Evolutionary conservation across 2,113 vertebrate genomes (phyloP), one percentile per base, ranked within the genome.

Genomic region (Triplophysa rosa): DNA sequence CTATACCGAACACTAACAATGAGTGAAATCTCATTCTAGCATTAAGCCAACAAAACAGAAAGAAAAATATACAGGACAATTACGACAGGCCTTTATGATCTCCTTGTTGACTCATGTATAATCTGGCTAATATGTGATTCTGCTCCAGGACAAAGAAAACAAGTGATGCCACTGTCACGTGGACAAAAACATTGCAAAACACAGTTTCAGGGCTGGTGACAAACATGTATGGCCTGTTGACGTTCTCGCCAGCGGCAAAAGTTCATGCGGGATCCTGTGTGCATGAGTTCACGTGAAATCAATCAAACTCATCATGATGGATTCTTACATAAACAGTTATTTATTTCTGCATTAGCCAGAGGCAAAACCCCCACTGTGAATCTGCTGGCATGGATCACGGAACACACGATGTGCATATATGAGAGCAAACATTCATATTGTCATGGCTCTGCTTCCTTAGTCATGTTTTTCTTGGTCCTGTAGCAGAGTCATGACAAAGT

Each of bases 251-350:
- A 45, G 1, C 42, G 37, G 14, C 59, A 21, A 21, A 72, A 33
- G 29, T 16, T 21, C 0, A 23, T 40, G 42, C 10, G 21, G 26
- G 71, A 12, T 8, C 8, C 21, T 45, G 56, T 24, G 45, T 45
- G 71, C 37, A 61, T 62, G 71, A 63, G 37, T 62, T 61, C 58
- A 74, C 56, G n/a, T 2, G 3, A 19, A 47, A 40, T 63, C 58
- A 1, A 62, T 62, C 47, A 74, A 74, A 9, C 58, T 62, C 71
- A 74, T 62, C 58, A 26, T 47, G 8, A 26, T 62, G 21, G 54
- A 9, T 37, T 17, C 54, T 59, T 59, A 17, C 40, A 33, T 49
- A 58, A 58, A 58, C 54, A 52, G 16, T 16, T 52, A 3, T 52
- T 1, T 21, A 8, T 58, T 56, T 8, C 4, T 56, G 52, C 52